Evolutionary conservation across 1,140 invertebrate species (phyloP), one percentile per base, ranked within the genome.

Genomic region (Apolygus lucorum): DNA sequence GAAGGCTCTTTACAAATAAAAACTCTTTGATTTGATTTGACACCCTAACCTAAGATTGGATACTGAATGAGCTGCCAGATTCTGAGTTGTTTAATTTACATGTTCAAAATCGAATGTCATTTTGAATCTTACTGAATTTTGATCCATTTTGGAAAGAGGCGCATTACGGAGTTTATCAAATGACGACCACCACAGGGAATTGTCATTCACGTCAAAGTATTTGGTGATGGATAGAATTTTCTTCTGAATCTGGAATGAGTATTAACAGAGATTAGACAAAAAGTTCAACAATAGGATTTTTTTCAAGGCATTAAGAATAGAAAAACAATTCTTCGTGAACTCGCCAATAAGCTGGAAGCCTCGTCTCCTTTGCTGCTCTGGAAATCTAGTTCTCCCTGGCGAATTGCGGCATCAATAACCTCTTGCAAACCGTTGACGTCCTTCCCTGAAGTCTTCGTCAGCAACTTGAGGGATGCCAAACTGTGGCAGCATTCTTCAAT

Each of bases 281-380:
- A n/a, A n/a, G n/a, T n/a, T n/a, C n/a, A n/a, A n/a, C n/a, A n/a
- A n/a, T n/a, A n/a, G n/a, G n/a, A n/a, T n/a, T n/a, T n/a, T n/a
- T n/a, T n/a, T n/a, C n/a, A n/a, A n/a, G n/a, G n/a, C n/a, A n/a
- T n/a, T n/a, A n/a, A n/a, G n/a, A n/a, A n/a, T n/a, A n/a, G n/a
- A n/a, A n/a, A n/a, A n/a, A n/a, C n/a, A n/a, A n/a, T n/a, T n/a
- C n/a, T n/a, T n/a, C n/a, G n/a, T n/a, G n/a, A n/a, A n/a, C n/a
- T 42, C 17, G 17, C 34, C 34, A 42, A 4, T 42, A 4, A 8
- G 34, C 34, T 17, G 34, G 34, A 4, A 17, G 34, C 4, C 54
- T 59, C 54, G 54, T 59, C 54, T 4, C 22, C 54, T 59, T 59
- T 59, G 54, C 11, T 22, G 22, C 22, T 59, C 54, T 59, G 54